Evolutionary conservation across 2,113 vertebrate species (phyloP).

Genomic region (Pholis gunnellus): DNA sequence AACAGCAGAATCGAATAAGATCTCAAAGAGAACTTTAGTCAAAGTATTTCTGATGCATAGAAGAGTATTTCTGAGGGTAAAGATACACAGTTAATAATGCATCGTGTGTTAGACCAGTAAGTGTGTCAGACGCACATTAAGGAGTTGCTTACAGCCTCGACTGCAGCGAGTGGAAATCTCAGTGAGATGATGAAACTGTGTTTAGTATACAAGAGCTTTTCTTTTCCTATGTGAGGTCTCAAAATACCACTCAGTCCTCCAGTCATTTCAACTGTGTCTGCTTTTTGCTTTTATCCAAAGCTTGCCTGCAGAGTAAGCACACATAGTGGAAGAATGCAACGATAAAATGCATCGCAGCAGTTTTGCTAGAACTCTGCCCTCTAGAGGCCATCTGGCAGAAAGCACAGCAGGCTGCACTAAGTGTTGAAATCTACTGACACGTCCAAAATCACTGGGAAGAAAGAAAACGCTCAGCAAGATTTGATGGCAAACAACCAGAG

Average conservation of each 20-base stretch:
- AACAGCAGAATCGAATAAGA: no score
- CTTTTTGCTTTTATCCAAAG: background rate
- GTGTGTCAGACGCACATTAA: constrained; percentile 4
- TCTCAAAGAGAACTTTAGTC: background rate
- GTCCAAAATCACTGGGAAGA: background rate
- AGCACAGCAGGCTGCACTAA: constrained; percentile 17
- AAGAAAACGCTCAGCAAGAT: constrained; percentile 30
- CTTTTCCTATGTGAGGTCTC: background rate
- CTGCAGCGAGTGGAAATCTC: constrained; percentile 52
- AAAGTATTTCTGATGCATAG: background rate
- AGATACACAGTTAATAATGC: background rate
- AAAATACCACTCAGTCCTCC: background rate
- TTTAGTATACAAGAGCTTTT: constrained; percentile 10
- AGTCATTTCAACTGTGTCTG: background rate
- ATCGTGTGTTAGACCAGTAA: constrained; percentile 20
- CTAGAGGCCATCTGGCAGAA: constrained; percentile 54
- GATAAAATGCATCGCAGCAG: background rate
- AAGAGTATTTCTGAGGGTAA: background rate
- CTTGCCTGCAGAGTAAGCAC: constrained; percentile 31
- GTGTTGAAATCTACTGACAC: constrained; percentile 34
- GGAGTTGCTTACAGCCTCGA: constrained; percentile 42
- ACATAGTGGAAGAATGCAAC: constrained; percentile 18
- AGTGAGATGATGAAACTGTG: constrained; percentile 50
- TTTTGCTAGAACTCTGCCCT: constrained; percentile 49
- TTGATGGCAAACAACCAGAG: constrained; percentile 28